A percentile compares a stretch with the other conserved stretches of the same genome.
These are phyloP conservation scores for Ascidia mentula DNA, from an alignment of 23 tunicate species.

Conservation along the genomic window DNA sequence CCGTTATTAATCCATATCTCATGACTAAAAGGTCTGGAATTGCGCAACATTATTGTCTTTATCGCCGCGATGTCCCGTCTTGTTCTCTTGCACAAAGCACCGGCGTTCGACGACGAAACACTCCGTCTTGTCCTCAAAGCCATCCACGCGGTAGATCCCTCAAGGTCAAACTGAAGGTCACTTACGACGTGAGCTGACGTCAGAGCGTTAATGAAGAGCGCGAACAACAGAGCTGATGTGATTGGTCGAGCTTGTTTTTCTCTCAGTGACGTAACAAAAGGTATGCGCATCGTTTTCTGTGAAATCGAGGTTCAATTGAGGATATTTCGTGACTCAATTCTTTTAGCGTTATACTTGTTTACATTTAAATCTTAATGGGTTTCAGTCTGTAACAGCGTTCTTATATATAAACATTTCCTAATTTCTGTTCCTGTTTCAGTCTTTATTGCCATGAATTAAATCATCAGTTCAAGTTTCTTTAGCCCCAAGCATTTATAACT, in stretches of 20 bases:
- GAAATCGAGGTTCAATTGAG: not conserved
- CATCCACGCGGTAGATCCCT: not conserved
- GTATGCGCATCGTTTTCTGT: slow-evolving; percentile 1
- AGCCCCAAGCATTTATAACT: no score
- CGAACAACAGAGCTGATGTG: not conserved
- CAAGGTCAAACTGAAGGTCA: not conserved
- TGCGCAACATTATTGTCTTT: not conserved
- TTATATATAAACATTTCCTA: no score
- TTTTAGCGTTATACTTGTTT: no score
- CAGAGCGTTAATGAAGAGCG: not conserved
- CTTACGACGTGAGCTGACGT: not conserved
- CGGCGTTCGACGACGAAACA: not conserved
- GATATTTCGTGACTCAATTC: no score
- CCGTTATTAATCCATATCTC: not conserved
- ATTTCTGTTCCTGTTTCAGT: no score
- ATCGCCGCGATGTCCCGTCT: not conserved
- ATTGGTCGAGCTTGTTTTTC: not conserved
- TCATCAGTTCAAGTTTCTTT: no score
- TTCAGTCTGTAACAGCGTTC: no score
- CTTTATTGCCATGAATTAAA: no score
- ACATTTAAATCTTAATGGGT: no score
- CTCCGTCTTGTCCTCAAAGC: not conserved
- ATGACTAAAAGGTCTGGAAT: slow-evolving; percentile 1
- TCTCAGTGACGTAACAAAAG: not conserved
- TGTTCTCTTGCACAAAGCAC: not conserved